Conservation (phyloP, 2,888 invertebrate species). For the Mimumesa dahlbomi region DNA sequence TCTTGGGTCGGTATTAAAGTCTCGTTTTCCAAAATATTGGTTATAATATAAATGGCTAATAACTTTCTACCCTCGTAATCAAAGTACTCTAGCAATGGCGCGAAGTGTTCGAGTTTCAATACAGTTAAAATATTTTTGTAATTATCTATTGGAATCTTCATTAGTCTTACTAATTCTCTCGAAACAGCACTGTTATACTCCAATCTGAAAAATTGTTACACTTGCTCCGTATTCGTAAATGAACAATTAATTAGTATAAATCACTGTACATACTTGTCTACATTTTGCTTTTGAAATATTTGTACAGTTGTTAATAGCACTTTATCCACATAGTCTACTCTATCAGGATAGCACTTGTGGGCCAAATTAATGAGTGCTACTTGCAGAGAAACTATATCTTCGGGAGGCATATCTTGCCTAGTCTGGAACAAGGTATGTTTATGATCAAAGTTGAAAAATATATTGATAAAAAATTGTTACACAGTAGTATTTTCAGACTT, state of each 20-base stretch:
- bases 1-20: slow-evolving; percentile 93
- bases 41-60: slow-evolving; percentile 93
- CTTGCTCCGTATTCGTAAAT: neutral
- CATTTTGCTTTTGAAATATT: slow-evolving; percentile 93
- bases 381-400: slow-evolving; percentile 97
- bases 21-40: slow-evolving; percentile 94
- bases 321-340: slow-evolving; percentile 96
- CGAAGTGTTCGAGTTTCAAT: slow-evolving; percentile 92
- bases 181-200: slow-evolving; percentile 92
- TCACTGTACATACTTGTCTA: slow-evolving; percentile 90
- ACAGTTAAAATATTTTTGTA: slow-evolving; percentile 96
- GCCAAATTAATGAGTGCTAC: slow-evolving; percentile 96
- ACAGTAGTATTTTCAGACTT: slow-evolving; percentile 73
- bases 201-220: slow-evolving; percentile 81
- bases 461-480: neutral
- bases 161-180: slow-evolving; percentile 94
- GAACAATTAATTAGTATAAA: neutral
- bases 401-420: slow-evolving; percentile 95
- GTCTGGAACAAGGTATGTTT: slow-evolving; percentile 82
- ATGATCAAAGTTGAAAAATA: slow-evolving; percentile 3
- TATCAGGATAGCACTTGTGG: slow-evolving; percentile 97
- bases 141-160: slow-evolving; percentile 96
- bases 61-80: slow-evolving; percentile 93
- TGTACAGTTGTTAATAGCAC: slow-evolving; percentile 95
- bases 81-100: slow-evolving; percentile 91